Percentiles rank a stretch among this genome's conserved stretches.
These are phyloP conservation scores for Acrobasis consociella DNA, from an alignment of 2,888 invertebrate genomes.

Conservation along the genomic window DNA sequence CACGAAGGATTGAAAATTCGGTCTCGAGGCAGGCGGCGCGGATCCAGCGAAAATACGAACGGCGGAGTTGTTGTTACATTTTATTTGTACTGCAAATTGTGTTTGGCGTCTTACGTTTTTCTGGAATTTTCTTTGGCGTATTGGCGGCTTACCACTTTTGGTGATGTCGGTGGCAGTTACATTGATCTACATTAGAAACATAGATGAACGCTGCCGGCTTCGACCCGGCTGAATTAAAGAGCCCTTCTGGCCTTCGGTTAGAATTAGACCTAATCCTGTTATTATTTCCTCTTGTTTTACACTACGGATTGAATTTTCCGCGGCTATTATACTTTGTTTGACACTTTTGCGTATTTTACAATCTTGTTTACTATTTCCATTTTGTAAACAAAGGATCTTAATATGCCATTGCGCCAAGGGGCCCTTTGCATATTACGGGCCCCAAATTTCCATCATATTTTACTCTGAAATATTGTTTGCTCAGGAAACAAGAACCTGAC, in stretches of 20 bases:
- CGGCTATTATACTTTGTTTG: not conserved
- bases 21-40: not conserved
- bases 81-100: conserved; percentile 16
- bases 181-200: too few species aligned
- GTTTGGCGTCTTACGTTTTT: conserved; percentile 11
- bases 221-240: too few species aligned
- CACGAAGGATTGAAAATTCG: conserved; percentile 20
- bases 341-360: not conserved
- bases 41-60: conserved; percentile 2
- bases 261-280: too few species aligned
- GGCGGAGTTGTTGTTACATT: conserved; percentile 1
- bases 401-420: not conserved
- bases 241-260: too few species aligned
- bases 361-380: not conserved
- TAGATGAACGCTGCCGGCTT: too few species aligned
- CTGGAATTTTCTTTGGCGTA: not conserved
- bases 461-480: conserved; percentile 11
- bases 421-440: not conserved
- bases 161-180: too few species aligned
- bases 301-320: not conserved
- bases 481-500: not conserved
- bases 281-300: too few species aligned
- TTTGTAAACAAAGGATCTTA: not conserved
- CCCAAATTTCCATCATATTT: conserved; percentile 7
- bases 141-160: not conserved